Evolutionary conservation across 2,113 vertebrate genomes (phyloP).

Genomic region (Percopsis transmontana): DNA sequence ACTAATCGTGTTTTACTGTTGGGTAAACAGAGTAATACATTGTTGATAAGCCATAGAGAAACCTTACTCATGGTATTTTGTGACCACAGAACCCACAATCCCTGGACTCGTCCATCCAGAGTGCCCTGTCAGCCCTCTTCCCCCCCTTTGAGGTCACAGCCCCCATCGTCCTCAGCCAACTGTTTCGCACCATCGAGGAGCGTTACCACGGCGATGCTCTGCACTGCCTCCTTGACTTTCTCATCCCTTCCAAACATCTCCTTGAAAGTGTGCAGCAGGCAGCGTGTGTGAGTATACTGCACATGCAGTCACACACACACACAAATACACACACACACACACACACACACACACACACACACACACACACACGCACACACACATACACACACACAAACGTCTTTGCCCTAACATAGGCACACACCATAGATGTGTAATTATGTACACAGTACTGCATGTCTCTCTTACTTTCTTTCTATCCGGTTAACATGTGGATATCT

Average conservation of each 20-base stretch:
- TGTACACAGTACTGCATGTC: neutral
- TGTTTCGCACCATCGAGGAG: conserved; percentile 90
- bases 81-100: conserved; percentile 81
- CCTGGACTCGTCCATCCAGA: conserved; percentile 89
- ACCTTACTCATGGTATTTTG: too few species aligned
- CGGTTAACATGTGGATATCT: too few species aligned
- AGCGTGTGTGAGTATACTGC: conserved; percentile 89
- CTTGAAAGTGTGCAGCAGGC: conserved; percentile 90
- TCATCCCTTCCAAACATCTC: conserved; percentile 91
- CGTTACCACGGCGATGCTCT: conserved; percentile 88
- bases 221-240: conserved; percentile 90
- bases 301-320: neutral
- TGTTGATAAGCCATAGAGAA: too few species aligned
- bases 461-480: neutral
- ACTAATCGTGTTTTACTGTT: too few species aligned
- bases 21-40: too few species aligned
- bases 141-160: conserved; percentile 91
- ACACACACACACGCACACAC: neutral
- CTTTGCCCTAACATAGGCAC: neutral
- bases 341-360: neutral
- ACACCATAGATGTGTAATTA: neutral
- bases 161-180: conserved; percentile 87
- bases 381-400: neutral
- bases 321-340: neutral
- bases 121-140: conserved; percentile 85